Evolutionary conservation across 2,113 vertebrate genomes (phyloP), one percentile per base, ranked within the genome.

Genomic region (Dasyurus viverrinus): DNA sequence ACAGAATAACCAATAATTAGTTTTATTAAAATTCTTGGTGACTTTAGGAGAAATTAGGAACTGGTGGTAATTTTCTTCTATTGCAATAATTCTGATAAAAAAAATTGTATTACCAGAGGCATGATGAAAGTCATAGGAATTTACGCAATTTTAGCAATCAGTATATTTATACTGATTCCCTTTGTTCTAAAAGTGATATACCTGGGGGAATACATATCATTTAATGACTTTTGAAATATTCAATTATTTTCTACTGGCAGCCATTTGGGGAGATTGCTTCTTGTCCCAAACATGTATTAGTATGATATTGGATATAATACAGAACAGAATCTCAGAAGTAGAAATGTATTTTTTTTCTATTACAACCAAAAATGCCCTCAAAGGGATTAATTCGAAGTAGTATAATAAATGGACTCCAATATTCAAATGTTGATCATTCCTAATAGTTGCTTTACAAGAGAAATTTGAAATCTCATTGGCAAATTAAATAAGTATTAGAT

Each of bases 301-400:
- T n/a, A 60, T 14, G 55, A 23, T 52, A 50, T 2, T 53, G 53
- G 53, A 8, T 53, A 60, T 48, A 92, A 76, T 6, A 4, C 12
- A 76, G 30, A 76, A 14, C 36, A 76, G 14, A 12, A n/a, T 57
- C 26, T 53, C 46, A 50, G 92, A 92, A 24, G 36, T 19, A 91
- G 92, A 55, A 36, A 46, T 16, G 47, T 30, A 84, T 30, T 55
- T 53, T 25, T 27, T 47, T 94, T 95, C n/a, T 89, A 90, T 92
- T 54, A 10, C 94, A 94, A 54, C 8, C 42, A 89, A 95, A 95
- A 9, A 22, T 89, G 22, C 26, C 26, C 93, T 92, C 57, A 55
- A 2, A 54, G 93, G 93, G 90, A 91, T 48, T 96, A 91, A 95
- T 96, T 94, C 95, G 42, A 54, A 54, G 47, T 2, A 16, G 36